Evolutionary conservation across 2,113 vertebrate genomes (phyloP).

Genomic region (Proterorhinus semilunaris): DNA sequence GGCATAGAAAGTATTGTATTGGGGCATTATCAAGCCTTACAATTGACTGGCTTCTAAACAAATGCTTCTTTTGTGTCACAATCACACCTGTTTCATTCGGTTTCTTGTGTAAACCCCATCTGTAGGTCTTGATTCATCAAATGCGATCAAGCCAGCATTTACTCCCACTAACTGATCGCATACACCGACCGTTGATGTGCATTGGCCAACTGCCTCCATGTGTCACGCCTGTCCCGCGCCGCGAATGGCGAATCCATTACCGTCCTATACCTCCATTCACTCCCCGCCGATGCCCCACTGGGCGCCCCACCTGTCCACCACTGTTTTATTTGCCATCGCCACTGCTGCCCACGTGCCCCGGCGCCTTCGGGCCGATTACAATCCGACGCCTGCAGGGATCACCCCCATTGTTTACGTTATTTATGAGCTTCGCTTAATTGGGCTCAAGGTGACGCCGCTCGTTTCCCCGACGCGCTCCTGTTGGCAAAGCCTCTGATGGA

Average conservation of each 20-base stretch:
- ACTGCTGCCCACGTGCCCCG: slow-evolving; percentile 12
- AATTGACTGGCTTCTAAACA: too few relatives aligned
- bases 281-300: background rate
- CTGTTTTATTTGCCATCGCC: slow-evolving; percentile 1
- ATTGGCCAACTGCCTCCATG: background rate
- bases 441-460: slow-evolving; percentile 48
- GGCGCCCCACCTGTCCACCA: background rate
- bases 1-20: too few relatives aligned
- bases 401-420: slow-evolving; percentile 65
- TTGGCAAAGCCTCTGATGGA: slow-evolving; percentile 19
- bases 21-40: too few relatives aligned
- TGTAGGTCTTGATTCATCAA: too few relatives aligned
- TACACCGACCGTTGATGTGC: background rate
- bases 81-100: too few relatives aligned
- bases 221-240: background rate
- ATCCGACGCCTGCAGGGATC: slow-evolving; percentile 50
- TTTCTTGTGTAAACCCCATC: too few relatives aligned
- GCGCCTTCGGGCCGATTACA: slow-evolving; percentile 58
- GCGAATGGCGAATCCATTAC: slow-evolving; percentile 2
- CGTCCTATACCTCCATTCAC: slow-evolving; percentile 15
- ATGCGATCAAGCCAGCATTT: background rate
- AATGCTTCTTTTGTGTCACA: too few relatives aligned
- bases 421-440: slow-evolving; percentile 68
- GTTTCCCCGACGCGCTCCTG: slow-evolving; percentile 22
- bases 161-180: background rate